phyloP scores from a whole-genome alignment of 2,888 invertebrate genomes.

The Teinopalpus imperialis region DNA sequence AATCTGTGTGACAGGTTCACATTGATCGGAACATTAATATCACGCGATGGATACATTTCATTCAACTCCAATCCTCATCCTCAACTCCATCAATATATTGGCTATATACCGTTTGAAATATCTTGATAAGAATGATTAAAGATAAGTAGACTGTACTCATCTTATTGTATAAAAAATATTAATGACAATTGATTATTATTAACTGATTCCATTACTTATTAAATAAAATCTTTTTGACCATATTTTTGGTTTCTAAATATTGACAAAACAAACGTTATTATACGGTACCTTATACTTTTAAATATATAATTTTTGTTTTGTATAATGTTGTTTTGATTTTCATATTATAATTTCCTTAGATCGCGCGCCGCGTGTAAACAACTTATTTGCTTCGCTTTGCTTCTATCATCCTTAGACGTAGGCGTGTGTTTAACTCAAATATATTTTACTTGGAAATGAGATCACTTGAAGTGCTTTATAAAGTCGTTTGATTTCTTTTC shows the following conservation, averaged over 20 bases:
- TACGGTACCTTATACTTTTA: no score
- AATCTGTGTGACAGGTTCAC: conserved; percentile 28
- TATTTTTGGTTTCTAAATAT: no score
- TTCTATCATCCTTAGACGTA: conserved; percentile 28
- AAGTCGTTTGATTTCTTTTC: conserved; percentile 28
- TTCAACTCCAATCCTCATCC: no score
- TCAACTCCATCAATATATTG: conserved; percentile 7
- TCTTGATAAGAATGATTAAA: background rate
- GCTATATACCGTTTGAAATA: background rate
- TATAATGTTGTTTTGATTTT: conserved; percentile 29
- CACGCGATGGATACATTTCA: conserved; percentile 21
- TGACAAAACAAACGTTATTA: no score
- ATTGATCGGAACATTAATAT: conserved; percentile 26
- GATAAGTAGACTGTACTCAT: no score
- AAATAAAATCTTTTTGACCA: no score
- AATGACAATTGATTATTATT: no score
- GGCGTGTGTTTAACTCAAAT: conserved; percentile 30
- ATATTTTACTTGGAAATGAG: conserved; percentile 38
- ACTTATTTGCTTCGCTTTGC: conserved; percentile 32
- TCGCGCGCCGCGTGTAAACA: conserved; percentile 33
- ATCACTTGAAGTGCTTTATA: conserved; percentile 39
- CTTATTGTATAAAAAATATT: no score
- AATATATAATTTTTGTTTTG: conserved; percentile 26
- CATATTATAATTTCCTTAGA: conserved; percentile 32
- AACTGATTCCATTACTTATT: no score